Percentiles rank a stretch among this genome's conserved stretches.
phyloP scores from a whole-genome alignment of 2,113 vertebrate genomes.

The Myodes glareolus region DNA sequence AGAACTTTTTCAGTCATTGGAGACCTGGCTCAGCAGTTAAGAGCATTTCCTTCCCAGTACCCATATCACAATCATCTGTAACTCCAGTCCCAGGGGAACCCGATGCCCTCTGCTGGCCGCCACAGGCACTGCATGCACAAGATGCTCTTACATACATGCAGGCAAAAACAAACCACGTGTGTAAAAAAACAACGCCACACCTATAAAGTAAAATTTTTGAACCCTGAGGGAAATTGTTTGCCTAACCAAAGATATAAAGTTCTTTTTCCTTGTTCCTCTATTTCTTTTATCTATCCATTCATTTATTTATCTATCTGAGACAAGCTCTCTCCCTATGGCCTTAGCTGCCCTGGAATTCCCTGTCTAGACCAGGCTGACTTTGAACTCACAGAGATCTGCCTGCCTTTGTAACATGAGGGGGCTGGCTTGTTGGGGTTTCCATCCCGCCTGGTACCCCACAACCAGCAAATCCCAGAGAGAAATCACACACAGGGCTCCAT shows the following conservation, averaged over 20 bases:
- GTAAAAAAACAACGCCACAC: background rate
- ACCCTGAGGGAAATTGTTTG: background rate
- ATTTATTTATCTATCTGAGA: background rate
- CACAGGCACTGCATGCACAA: background rate
- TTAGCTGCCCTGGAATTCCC: background rate
- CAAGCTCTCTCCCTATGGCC: background rate
- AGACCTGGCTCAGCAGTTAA: background rate
- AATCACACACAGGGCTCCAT: no score
- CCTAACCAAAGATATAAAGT: background rate
- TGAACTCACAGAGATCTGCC: background rate
- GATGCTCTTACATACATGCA: background rate
- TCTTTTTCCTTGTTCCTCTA: background rate
- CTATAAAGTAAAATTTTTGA: background rate
- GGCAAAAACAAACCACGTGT: background rate
- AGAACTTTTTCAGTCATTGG: background rate
- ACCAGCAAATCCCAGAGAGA: no score
- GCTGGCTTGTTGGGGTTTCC: no score
- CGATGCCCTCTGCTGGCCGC: background rate
- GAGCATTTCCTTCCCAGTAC: background rate
- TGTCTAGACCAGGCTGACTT: background rate
- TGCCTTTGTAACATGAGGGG: no score
- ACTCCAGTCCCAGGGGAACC: background rate
- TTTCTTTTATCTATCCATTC: background rate
- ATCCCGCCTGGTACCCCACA: no score
- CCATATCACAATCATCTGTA: background rate